Base-by-base conservation (phyloP, 2,113 vertebrate genomes). In the Polypterus bichir region DNA sequence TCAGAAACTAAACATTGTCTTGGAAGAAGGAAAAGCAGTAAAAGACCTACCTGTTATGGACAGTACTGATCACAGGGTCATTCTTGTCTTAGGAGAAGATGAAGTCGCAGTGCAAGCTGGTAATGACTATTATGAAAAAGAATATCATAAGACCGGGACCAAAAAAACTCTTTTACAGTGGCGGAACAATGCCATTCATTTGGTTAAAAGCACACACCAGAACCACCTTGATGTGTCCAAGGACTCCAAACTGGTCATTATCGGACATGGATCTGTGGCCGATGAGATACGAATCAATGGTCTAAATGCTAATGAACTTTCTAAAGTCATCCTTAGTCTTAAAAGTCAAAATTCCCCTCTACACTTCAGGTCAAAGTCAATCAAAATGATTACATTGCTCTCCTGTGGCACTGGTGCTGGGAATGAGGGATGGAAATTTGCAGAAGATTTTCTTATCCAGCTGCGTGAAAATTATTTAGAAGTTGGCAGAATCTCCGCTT, bases 251-350 rank as follows among this genome's bases (percentile, higher is more conserved):
- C 56, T 64, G n/a, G 49, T 49, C 9, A 44, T 64, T 6, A 45
- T 64, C 3, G 57, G 57, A 45, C 27, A 56, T 10, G 55, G 63
- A 4, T 48, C 57, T 4, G 46, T 11, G 46, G 27, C 51, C 5
- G 57, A 47, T 9, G 27, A 46, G 49, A 45, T 47, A 11, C 45
- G 56, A 47, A n/a, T 64, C 27, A 49, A 57, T 3, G 11, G 11
- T 5, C n/a, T 49, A 49, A 64, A 11, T 45, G 11, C 57, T 10
- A 44, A 59, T 48, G 11, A 59, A n/a, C n/a, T 64, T 10, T 10
- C 63, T 44, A 47, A 59, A 49, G 44, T 10, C 7, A 59, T 64
- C 6, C n/a, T 59, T 11, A 59, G 44, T 5, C 63, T 64, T 46
- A 9, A 6, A 3, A 44, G 49, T 44, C 4, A 7, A 27, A 46